phyloP scores from a whole-genome alignment of 2,797 vertebrate species.

The Lemur catta region DNA sequence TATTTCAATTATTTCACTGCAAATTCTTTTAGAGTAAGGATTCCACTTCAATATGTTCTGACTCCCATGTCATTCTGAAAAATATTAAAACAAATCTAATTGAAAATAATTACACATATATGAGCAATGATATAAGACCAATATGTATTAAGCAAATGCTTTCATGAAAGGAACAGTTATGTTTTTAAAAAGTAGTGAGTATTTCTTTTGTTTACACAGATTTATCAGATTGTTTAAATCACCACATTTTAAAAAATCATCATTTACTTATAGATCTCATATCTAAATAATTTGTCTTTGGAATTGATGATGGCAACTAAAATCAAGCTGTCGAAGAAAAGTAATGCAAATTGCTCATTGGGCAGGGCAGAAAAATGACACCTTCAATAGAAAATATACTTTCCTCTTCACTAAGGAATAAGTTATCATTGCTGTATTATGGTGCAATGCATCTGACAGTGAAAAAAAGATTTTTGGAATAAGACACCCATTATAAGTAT shows the following conservation, averaged over 20 bases:
- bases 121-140: background rate
- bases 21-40: background rate
- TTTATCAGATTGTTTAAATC: slow-evolving; percentile 51
- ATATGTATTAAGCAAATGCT: background rate
- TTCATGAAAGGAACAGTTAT: background rate
- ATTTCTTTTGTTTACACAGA: background rate
- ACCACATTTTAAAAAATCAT: slow-evolving; percentile 34
- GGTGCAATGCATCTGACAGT: background rate
- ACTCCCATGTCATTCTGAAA: background rate
- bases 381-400: slow-evolving; percentile 77
- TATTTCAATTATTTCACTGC: background rate
- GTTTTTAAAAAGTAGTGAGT: background rate
- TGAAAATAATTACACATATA: background rate
- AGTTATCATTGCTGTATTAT: slow-evolving; percentile 47
- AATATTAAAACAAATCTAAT: background rate
- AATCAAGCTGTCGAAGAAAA: slow-evolving; percentile 68
- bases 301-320: slow-evolving; percentile 65
- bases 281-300: slow-evolving; percentile 73
- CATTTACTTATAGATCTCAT: slow-evolving; percentile 38
- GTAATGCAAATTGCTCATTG: slow-evolving; percentile 73
- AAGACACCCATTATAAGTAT: background rate
- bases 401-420: slow-evolving; percentile 53
- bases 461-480: background rate
- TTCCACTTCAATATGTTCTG: background rate
- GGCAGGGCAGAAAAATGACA: slow-evolving; percentile 42